Evolutionary conservation across 2,113 vertebrate species (phyloP).

Genomic region (Tympanuchus pallidicinctus): DNA sequence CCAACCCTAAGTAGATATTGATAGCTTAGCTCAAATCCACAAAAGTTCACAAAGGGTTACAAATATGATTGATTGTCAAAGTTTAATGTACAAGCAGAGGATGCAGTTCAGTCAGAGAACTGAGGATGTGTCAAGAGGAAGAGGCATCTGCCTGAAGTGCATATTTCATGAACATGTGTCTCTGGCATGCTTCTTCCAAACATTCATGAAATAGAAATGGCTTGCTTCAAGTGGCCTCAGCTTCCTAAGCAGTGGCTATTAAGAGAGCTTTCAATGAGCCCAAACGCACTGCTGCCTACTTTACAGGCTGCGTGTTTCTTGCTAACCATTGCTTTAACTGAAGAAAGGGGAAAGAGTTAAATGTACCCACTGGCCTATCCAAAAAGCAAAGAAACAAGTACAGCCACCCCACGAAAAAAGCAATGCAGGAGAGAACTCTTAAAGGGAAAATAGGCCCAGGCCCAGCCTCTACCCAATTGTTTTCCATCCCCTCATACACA

Average conservation of each 20-base stretch:
- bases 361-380: accelerated
- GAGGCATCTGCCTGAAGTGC: neutral
- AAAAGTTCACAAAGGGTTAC: neutral
- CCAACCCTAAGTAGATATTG: neutral
- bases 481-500: neutral
- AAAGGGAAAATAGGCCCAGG: neutral
- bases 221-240: neutral
- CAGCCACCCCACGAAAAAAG: neutral
- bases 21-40: neutral
- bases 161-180: neutral
- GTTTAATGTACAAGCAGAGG: neutral
- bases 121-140: neutral
- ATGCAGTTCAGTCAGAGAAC: neutral
- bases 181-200: neutral
- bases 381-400: neutral
- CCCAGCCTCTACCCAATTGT: neutral
- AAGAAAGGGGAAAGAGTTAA: neutral
- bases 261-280: neutral
- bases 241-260: neutral
- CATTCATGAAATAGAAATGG: neutral
- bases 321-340: neutral
- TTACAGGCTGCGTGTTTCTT: neutral
- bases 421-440: neutral
- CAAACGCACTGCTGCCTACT: neutral
- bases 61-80: neutral